Evolutionary conservation across 2,888 invertebrate genomes (phyloP).

Genomic region (Heliconius erato): DNA sequence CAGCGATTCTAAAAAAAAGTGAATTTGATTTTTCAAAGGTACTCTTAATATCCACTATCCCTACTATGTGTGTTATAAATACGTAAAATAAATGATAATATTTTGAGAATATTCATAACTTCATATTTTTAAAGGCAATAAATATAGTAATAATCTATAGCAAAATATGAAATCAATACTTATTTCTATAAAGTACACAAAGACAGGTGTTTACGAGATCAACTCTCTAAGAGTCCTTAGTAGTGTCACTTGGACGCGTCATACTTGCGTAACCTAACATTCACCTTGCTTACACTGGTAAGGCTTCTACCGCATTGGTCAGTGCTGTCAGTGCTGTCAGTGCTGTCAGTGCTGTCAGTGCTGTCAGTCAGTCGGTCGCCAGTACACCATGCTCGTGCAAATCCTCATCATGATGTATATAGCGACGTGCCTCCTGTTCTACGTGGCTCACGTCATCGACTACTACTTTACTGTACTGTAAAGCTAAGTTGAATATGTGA

Average conservation of each 20-base stretch:
- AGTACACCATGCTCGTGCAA: conserved; percentile 78
- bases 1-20: too few relatives aligned
- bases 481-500: conserved; percentile 45
- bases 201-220: conserved; percentile 18
- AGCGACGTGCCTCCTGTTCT: conserved; percentile 79
- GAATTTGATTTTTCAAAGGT: too few relatives aligned
- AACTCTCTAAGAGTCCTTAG: conserved; percentile 47
- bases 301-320: conserved; percentile 53
- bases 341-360: not conserved
- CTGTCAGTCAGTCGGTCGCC: conserved; percentile 17
- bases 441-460: conserved; percentile 81
- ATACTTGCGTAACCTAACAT: conserved; percentile 57
- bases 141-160: not conserved
- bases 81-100: too few relatives aligned
- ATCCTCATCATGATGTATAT: conserved; percentile 84
- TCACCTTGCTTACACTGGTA: conserved; percentile 55
- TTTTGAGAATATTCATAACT: too few relatives aligned
- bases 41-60: too few relatives aligned
- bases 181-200: not conserved
- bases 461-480: conserved; percentile 69
- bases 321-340: conserved; percentile 7
- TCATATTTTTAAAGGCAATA: too few relatives aligned
- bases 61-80: too few relatives aligned
- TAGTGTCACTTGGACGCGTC: conserved; percentile 46
- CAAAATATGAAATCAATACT: not conserved